Percentiles rank a stretch among this genome's conserved stretches.
These are phyloP conservation scores for Rhamnusium bicolor DNA, from an alignment of 2,888 invertebrate genomes.

Conservation along the genomic window DNA sequence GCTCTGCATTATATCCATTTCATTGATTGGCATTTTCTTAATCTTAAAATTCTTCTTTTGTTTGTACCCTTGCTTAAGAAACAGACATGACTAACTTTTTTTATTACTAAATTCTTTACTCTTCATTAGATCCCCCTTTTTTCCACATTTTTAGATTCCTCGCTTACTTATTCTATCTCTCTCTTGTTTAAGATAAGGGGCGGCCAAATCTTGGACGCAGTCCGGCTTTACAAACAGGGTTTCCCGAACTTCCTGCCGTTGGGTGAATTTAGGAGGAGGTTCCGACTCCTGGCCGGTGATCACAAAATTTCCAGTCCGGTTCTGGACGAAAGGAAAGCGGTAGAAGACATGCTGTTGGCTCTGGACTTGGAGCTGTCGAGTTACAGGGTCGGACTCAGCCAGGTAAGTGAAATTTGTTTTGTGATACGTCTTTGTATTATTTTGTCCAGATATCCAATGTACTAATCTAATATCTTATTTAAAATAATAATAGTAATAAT, in stretches of 20 bases:
- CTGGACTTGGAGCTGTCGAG: constrained; percentile 89
- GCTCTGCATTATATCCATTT: too few relatives aligned
- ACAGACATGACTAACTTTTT: too few relatives aligned
- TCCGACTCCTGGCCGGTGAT: constrained; percentile 76
- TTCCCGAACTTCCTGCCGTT: constrained; percentile 94
- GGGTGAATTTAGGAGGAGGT: constrained; percentile 90
- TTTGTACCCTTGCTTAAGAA: too few relatives aligned
- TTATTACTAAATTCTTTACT: too few relatives aligned
- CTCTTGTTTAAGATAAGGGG: constrained; percentile 83
- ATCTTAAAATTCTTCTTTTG: too few relatives aligned
- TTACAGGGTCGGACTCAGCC: constrained; percentile 92
- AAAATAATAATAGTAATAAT: too few relatives aligned
- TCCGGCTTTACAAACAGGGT: constrained; percentile 92
- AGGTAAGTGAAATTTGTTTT: constrained; percentile 77
- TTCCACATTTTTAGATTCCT: too few relatives aligned
- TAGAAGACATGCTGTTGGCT: constrained; percentile 87
- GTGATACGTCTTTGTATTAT: neutral
- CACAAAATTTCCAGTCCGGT: constrained; percentile 69
- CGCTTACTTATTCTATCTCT: constrained; percentile 36
- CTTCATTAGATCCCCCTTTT: too few relatives aligned
- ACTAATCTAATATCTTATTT: too few relatives aligned
- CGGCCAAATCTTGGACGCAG: constrained; percentile 90
- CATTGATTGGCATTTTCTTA: too few relatives aligned
- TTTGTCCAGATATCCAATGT: neutral
- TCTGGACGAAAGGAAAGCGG: constrained; percentile 77